Percentiles rank a stretch among this genome's conserved stretches.
phyloP scores from a whole-genome alignment of 2,113 vertebrate species.

The Australoheros scitulus region DNA sequence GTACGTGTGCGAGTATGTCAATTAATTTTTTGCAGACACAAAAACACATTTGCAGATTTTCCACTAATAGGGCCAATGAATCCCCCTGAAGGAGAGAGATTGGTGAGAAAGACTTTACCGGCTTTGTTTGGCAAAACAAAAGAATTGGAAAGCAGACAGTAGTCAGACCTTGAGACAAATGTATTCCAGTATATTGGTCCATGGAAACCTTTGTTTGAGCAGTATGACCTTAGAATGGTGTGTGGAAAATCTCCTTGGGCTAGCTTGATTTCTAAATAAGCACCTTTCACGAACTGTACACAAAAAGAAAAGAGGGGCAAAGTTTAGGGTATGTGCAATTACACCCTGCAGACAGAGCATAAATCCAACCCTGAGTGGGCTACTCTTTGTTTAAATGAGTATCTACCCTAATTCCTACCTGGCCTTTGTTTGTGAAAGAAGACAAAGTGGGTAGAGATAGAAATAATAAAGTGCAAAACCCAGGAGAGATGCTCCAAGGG shows the following conservation, averaged over 20 bases:
- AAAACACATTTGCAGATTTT: conserved; percentile 38
- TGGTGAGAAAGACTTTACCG: conserved; percentile 24
- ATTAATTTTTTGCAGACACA: conserved; percentile 40
- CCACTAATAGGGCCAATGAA: conserved; percentile 48
- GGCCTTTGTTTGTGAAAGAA: conserved; percentile 59
- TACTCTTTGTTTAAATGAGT: conserved; percentile 43
- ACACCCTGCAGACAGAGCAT: conserved; percentile 49
- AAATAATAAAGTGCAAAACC: conserved; percentile 70
- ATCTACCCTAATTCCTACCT: conserved; percentile 55
- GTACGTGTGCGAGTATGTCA: conserved; percentile 35
- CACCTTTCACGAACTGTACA: conserved; percentile 60
- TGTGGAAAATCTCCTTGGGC: conserved; percentile 61
- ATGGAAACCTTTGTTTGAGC: conserved; percentile 62
- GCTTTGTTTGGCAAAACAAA: conserved; percentile 70
- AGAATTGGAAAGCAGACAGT: conserved; percentile 46
- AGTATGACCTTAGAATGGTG: conserved; percentile 47
- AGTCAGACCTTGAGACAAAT: conserved; percentile 68
- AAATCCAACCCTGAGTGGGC: conserved; percentile 39
- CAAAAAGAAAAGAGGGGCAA: conserved; percentile 47
- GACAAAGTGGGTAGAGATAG: conserved; percentile 31
- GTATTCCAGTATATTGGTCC: conserved; percentile 44
- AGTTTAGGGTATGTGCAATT: conserved; percentile 61
- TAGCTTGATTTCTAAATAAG: conserved; percentile 65
- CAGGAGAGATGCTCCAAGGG: conserved; percentile 56
- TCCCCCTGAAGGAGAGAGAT: conserved; percentile 26